A percentile compares a stretch with the other conserved stretches of the same genome.
Evolutionary conservation across 1,140 invertebrate genomes (phyloP).

Genomic region (Spodoptera litura): DNA sequence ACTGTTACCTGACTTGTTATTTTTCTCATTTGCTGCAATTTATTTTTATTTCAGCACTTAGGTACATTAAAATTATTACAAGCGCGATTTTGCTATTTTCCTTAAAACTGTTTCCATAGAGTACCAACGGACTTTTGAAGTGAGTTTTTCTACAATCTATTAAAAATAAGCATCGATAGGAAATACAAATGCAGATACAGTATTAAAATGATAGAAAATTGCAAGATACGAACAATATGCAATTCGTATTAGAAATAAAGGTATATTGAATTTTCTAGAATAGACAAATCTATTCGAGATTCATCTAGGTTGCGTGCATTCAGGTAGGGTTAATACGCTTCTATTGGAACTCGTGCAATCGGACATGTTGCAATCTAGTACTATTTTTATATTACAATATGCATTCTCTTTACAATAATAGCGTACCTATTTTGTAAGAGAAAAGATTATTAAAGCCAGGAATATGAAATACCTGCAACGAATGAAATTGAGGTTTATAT

Average conservation of each 20-base stretch:
- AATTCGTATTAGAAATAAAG: neutral
- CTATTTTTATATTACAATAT: neutral
- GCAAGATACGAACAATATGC: neutral
- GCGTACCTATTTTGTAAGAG: neutral
- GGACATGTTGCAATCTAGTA: neutral
- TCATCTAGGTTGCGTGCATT: neutral
- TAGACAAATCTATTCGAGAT: neutral
- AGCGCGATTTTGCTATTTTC: too few species aligned
- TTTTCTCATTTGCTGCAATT: too few species aligned
- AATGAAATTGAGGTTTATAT: too few species aligned
- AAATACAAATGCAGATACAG: too few species aligned
- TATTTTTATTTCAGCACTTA: too few species aligned
- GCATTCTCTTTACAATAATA: neutral
- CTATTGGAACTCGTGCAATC: neutral
- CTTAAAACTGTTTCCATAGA: too few species aligned
- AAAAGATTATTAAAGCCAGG: neutral
- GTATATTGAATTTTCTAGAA: neutral
- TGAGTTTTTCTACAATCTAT: too few species aligned
- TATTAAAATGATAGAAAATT: neutral
- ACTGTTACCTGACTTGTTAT: too few species aligned
- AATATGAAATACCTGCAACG: neutral
- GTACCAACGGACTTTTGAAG: too few species aligned
- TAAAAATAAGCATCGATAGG: too few species aligned
- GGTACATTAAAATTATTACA: too few species aligned
- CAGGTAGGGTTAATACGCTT: neutral